Conservation (phyloP, 2,888 invertebrate genomes). For the Poecilus cupreus region DNA sequence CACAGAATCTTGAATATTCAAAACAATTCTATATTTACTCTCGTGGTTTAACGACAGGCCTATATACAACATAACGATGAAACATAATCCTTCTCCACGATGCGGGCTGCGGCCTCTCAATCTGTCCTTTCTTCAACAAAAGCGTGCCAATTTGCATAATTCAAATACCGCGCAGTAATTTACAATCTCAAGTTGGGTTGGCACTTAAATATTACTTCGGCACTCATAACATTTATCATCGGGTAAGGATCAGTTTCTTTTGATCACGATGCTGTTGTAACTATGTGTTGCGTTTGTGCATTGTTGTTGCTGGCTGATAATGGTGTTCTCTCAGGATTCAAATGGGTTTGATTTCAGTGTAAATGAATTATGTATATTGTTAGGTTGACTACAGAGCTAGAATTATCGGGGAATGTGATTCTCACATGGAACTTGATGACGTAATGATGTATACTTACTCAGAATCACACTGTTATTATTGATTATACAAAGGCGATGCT, state of each 20-base stretch:
- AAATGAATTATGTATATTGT: slow-evolving; percentile 22
- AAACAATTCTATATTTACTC: slow-evolving; percentile 21
- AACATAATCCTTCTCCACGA: neutral
- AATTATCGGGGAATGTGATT: neutral
- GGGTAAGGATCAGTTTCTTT: slow-evolving; percentile 4
- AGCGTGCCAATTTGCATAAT: slow-evolving; percentile 29
- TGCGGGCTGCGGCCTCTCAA: neutral
- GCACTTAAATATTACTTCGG: slow-evolving; percentile 12
- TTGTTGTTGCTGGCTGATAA: slow-evolving; percentile 20
- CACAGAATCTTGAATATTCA: neutral
- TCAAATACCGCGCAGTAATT: neutral
- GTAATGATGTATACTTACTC: neutral
- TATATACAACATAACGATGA: neutral
- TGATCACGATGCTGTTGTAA: slow-evolving; percentile 17
- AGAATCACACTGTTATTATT: slow-evolving; percentile 16
- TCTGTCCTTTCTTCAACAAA: slow-evolving; percentile 15
- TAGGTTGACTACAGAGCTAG: neutral
- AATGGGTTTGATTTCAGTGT: slow-evolving; percentile 22
- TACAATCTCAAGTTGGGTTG: neutral
- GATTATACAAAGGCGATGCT: neutral
- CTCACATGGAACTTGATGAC: neutral
- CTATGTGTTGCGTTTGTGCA: neutral
- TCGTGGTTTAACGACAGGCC: neutral
- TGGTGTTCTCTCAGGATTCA: neutral
- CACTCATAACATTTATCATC: slow-evolving; percentile 34